Conservation (phyloP, 2,113 vertebrate species). For the Nestor notabilis region DNA sequence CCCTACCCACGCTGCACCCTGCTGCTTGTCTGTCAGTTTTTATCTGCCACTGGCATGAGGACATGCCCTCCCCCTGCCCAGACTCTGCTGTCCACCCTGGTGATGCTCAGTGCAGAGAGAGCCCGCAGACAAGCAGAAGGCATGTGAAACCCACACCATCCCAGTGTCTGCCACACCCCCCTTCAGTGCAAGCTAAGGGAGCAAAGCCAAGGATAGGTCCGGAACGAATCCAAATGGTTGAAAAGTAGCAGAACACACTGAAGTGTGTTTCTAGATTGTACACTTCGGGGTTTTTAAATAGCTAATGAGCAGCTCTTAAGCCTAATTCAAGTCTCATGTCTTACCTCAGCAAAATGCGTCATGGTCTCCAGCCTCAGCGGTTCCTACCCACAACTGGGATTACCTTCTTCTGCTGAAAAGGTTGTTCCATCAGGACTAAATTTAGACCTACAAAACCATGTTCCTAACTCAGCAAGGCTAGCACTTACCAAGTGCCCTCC, state of each 20-base stretch:
- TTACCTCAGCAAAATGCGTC: not conserved
- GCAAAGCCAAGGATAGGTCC: not conserved
- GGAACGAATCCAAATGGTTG: not conserved
- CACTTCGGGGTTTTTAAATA: not conserved
- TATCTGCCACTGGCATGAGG: fast-evolving
- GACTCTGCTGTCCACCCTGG: not conserved
- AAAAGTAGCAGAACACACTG: not conserved
- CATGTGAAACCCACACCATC: fast-evolving
- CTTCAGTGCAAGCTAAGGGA: not conserved
- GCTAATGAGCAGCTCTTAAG: not conserved
- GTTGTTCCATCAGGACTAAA: not conserved
- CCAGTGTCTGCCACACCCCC: not conserved
- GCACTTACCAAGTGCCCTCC: not conserved
- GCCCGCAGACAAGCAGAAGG: fast-evolving
- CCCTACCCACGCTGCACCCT: not conserved
- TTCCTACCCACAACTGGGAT: not conserved
- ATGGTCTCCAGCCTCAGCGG: not conserved
- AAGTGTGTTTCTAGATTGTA: not conserved
- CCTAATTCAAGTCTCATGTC: not conserved
- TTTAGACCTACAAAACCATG: fast-evolving
- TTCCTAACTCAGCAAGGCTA: not conserved
- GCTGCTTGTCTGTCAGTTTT: not conserved
- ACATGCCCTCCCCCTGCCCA: not conserved
- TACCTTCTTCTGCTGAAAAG: not conserved
- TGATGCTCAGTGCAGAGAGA: not conserved